Percentiles rank a stretch among this genome's conserved stretches.
Evolutionary conservation across 64 coral and sea anemone genomes (phyloP).

Genomic region (Montipora sp.): DNA sequence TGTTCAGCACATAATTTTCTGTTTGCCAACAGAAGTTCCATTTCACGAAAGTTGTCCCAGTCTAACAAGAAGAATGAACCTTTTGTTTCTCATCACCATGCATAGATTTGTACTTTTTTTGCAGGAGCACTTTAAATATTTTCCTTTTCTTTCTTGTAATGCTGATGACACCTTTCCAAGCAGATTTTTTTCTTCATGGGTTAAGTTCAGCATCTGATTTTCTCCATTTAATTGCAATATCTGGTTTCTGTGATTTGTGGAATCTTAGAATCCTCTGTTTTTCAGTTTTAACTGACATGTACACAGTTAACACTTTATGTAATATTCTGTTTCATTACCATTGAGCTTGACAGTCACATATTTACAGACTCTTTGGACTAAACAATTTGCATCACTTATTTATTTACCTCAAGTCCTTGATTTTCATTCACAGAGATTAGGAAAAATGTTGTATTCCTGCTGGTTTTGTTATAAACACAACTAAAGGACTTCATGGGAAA

Average conservation of each 20-base stretch:
- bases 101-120: not conserved
- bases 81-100: conserved; percentile 5
- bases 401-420: conserved; percentile 39
- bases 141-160: not conserved
- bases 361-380: conserved; percentile 56
- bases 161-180: conserved; percentile 50
- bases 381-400: conserved; percentile 39
- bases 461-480: conserved; percentile 63
- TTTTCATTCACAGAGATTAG: conserved; percentile 57
- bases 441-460: conserved; percentile 60
- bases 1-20: conserved; percentile 3
- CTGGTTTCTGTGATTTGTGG: conserved; percentile 71
- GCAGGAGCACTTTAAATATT: not conserved
- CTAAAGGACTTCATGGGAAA: conserved; percentile 18
- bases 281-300: conserved; percentile 54
- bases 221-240: conserved; percentile 47
- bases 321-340: conserved; percentile 49
- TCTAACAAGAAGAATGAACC: not conserved
- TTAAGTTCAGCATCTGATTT: conserved; percentile 64
- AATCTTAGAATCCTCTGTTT: conserved; percentile 73
- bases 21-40: not conserved
- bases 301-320: conserved; percentile 61
- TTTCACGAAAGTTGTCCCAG: not conserved
- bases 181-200: conserved; percentile 58
- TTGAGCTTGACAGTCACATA: conserved; percentile 51